These are phyloP conservation scores for Myathropa florea DNA, from an alignment of 2,888 invertebrate species.

Conservation along the genomic window DNA sequence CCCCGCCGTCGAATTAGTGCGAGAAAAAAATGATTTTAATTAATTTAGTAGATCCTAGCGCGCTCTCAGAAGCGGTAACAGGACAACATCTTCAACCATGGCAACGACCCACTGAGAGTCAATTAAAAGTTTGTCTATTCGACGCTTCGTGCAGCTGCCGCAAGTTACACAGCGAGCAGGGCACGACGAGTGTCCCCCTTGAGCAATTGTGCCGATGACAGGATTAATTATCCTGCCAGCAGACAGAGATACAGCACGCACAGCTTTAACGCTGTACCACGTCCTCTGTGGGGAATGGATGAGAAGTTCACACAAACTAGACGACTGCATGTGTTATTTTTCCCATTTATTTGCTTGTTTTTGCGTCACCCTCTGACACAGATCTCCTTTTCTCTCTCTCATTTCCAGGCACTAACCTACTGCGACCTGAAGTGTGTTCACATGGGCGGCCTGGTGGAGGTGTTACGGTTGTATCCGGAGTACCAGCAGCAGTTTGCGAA, in stretches of 20 bases:
- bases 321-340: not conserved
- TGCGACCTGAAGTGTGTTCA: conserved; percentile 97
- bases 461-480: conserved; percentile 94
- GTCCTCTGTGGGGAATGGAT: not conserved
- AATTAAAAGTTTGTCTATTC: conserved; percentile 10
- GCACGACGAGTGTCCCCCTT: not conserved
- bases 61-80: not conserved
- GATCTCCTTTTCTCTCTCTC: not conserved
- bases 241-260: conserved; percentile 17
- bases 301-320: not conserved
- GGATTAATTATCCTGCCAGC: conserved; percentile 32
- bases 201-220: conserved; percentile 28
- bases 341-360: not conserved
- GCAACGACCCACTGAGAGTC: conserved; percentile 3
- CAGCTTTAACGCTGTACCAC: not conserved
- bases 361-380: not conserved
- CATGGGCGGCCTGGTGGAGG: conserved; percentile 94
- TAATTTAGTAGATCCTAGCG: conserved; percentile 8
- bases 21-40: conserved; percentile 35
- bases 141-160: not conserved
- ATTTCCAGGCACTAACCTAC: conserved; percentile 91
- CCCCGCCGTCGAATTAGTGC: not conserved
- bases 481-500: conserved; percentile 96
- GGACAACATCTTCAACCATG: not conserved
- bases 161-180: not conserved